Evolutionary conservation across 2,113 vertebrate species (phyloP).

Genomic region (Hippopotamus amphibius): DNA sequence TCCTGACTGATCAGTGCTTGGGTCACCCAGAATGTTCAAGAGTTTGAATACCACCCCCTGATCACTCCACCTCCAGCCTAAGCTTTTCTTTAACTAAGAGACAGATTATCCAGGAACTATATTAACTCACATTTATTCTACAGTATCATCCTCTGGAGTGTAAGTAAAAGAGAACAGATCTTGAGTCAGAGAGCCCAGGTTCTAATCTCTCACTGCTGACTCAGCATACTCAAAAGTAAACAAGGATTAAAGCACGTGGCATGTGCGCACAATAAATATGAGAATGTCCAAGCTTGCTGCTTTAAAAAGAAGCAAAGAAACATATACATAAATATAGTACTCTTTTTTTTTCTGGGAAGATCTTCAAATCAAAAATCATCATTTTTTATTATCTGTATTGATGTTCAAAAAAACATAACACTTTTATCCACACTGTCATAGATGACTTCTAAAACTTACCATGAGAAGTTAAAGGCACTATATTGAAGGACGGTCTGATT

Average conservation of each 20-base stretch:
- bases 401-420: background rate
- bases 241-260: background rate
- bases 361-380: background rate
- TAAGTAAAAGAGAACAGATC: conserved; percentile 44
- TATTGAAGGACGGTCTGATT: conserved; percentile 76
- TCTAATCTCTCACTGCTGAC: background rate
- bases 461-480: conserved; percentile 70
- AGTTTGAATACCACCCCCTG: background rate
- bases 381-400: background rate
- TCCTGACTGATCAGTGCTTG: background rate
- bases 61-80: background rate
- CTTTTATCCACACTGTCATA: background rate
- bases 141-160: background rate
- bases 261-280: background rate
- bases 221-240: background rate
- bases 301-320: conserved; percentile 34
- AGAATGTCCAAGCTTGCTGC: conserved; percentile 27
- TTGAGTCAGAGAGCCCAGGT: background rate
- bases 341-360: conserved; percentile 6
- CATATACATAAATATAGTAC: background rate
- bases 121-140: background rate
- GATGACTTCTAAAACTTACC: conserved; percentile 73
- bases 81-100: background rate
- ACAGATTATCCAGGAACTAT: background rate
- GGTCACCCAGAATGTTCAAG: background rate